phyloP scores from a whole-genome alignment of 2,888 invertebrate species.

The Drosophila heteroneura region DNA sequence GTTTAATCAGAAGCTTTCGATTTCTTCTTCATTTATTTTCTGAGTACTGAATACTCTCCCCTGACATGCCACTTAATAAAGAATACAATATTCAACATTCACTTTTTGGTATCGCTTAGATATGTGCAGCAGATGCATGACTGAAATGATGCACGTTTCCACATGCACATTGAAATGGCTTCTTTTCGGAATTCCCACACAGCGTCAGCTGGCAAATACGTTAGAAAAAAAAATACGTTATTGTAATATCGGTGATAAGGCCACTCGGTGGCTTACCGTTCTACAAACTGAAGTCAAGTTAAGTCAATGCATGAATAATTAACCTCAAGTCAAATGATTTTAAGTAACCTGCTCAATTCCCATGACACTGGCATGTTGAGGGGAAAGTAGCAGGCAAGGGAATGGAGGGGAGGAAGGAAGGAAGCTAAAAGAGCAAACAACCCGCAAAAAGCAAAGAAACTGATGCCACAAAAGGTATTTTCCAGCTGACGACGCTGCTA shows the following conservation, averaged over 20 bases:
- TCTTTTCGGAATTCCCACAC: constrained; percentile 47
- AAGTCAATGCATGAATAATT: constrained; percentile 1
- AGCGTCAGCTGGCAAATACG: constrained; percentile 75
- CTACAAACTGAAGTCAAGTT: constrained; percentile 16
- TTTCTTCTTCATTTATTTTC: neutral
- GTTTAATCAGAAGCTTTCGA: constrained; percentile 13
- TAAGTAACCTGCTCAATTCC: constrained; percentile 54
- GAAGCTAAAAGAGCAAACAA: constrained; percentile 2
- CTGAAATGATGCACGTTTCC: constrained; percentile 8
- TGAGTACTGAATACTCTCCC: neutral
- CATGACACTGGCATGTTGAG: constrained; percentile 50
- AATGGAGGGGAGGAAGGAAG: constrained; percentile 1
- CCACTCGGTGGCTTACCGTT: constrained; percentile 59
- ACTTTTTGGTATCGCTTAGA: constrained; percentile 27
- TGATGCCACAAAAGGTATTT: constrained; percentile 9
- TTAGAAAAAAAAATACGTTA: constrained; percentile 56
- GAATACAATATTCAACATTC: constrained; percentile 24
- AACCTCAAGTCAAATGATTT: constrained; percentile 32
- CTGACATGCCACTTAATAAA: neutral
- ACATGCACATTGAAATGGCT: constrained; percentile 39
- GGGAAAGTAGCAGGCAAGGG: neutral
- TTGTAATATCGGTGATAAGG: constrained; percentile 57
- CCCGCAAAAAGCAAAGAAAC: neutral
- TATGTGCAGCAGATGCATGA: constrained; percentile 9
- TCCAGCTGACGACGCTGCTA: constrained; percentile 14